Conservation (phyloP, 2,797 vertebrate species). For the Smutsia gigantea region DNA sequence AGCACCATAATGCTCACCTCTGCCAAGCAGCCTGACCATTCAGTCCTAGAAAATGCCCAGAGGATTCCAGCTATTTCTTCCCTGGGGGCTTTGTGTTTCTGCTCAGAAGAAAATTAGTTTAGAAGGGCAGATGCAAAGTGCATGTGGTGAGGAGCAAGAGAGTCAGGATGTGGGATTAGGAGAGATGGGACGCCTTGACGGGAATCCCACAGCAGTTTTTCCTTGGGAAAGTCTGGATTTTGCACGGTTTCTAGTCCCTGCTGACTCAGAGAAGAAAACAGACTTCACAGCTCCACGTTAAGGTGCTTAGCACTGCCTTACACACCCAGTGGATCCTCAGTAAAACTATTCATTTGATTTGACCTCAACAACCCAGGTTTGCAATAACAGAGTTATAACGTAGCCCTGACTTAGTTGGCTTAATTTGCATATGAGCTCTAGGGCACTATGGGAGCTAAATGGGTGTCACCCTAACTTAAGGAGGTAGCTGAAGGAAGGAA, state of each 20-base stretch:
- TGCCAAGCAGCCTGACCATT: neutral
- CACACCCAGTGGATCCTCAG: neutral
- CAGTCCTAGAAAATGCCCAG: conserved; percentile 14
- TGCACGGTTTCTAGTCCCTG: conserved; percentile 14
- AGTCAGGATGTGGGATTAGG: neutral
- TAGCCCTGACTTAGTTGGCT: neutral
- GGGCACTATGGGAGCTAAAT: neutral
- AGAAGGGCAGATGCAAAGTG: conserved; percentile 29
- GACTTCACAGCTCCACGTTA: conserved; percentile 18
- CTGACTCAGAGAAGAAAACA: conserved; percentile 51
- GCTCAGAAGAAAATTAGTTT: conserved; percentile 55
- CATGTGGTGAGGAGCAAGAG: neutral
- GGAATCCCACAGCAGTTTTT: neutral
- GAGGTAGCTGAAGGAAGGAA: neutral
- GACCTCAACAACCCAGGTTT: neutral
- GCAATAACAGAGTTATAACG: neutral
- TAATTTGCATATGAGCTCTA: conserved; percentile 14
- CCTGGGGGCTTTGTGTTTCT: conserved; percentile 21
- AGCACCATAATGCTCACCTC: neutral
- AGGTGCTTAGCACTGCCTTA: neutral
- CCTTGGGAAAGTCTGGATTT: conserved; percentile 51
- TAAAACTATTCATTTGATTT: neutral
- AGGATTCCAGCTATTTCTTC: conserved; percentile 32
- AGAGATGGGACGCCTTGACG: neutral
- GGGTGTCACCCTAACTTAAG: neutral